phyloP scores from a whole-genome alignment of 1,140 invertebrate species.

The Panagrolaimus sp. region DNA sequence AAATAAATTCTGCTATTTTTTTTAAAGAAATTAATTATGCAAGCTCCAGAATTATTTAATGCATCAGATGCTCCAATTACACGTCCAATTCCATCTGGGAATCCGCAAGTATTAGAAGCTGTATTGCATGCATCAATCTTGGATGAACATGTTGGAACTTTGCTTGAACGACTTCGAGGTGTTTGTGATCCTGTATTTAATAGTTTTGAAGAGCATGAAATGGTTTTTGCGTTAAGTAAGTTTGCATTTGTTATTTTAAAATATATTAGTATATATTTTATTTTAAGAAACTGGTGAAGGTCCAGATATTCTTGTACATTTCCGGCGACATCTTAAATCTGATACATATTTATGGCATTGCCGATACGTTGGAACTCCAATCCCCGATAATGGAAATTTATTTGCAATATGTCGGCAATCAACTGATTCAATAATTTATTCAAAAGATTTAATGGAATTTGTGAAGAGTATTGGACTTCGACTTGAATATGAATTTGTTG shows the following conservation, averaged over 20 bases:
- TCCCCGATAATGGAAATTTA: constrained; percentile 23
- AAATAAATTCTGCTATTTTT: too few relatives aligned
- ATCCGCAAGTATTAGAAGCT: not conserved
- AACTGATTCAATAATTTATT: constrained; percentile 42
- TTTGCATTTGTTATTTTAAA: constrained; percentile 5
- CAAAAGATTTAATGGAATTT: constrained; percentile 48
- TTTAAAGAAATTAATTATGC: too few relatives aligned
- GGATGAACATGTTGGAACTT: constrained; percentile 19
- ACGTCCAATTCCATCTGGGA: too few relatives aligned
- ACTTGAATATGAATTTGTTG: constrained; percentile 15
- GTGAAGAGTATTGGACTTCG: constrained; percentile 42
- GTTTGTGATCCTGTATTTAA: constrained; percentile 36
- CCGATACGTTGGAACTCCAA: constrained; percentile 44
- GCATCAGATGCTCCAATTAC: too few relatives aligned
- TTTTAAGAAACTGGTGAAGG: constrained; percentile 31
- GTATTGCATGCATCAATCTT: constrained; percentile 39
- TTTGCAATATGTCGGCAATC: constrained; percentile 41
- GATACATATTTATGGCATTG: constrained; percentile 41
- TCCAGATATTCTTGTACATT: constrained; percentile 41
- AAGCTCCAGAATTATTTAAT: too few relatives aligned
- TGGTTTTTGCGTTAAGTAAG: constrained; percentile 44
- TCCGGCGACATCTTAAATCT: constrained; percentile 34
- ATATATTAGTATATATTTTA: not conserved
- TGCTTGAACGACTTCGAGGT: constrained; percentile 39
- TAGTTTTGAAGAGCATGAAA: constrained; percentile 42